Conservation (phyloP, 1,140 invertebrate genomes). For the Trachymyrmex cornetzi region DNA sequence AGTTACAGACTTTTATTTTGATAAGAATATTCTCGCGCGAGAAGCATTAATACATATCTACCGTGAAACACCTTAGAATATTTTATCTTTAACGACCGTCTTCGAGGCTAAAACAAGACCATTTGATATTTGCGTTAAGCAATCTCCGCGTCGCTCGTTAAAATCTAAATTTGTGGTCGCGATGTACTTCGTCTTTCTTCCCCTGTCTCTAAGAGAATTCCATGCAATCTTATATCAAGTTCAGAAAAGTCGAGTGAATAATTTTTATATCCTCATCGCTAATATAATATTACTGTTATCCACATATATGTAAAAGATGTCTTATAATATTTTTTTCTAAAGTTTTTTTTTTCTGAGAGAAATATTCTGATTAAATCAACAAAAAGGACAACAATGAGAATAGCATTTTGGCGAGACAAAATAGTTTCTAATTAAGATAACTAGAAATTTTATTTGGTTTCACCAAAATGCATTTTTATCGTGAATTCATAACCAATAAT, state of each 20-base stretch:
- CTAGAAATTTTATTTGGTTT: too few relatives aligned
- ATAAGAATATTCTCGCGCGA: not conserved
- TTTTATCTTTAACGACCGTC: conserved; percentile 49
- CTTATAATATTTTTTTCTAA: too few relatives aligned
- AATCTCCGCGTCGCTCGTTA: conserved; percentile 30
- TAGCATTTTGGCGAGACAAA: too few relatives aligned
- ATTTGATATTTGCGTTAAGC: conserved; percentile 49
- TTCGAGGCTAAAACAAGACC: conserved; percentile 18
- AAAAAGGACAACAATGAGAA: too few relatives aligned
- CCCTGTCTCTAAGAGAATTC: conserved; percentile 19
- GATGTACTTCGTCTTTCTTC: not conserved
- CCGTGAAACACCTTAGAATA: conserved; percentile 39
- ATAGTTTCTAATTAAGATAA: too few relatives aligned
- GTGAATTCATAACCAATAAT: too few relatives aligned
- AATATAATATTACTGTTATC: not conserved
- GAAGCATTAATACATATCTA: conserved; percentile 8
- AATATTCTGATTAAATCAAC: too few relatives aligned
- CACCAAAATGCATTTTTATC: too few relatives aligned
- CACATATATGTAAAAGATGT: not conserved
- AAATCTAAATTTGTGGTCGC: conserved; percentile 44
- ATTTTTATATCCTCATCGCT: not conserved
- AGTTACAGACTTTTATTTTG: not conserved
- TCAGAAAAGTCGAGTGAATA: not conserved
- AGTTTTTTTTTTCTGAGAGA: too few relatives aligned
- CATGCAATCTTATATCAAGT: not conserved